A percentile compares a stretch with the other conserved stretches of the same genome.
Conservation (phyloP, 92 coral and sea anemone genomes). For the Anthopleura xanthogrammica region DNA sequence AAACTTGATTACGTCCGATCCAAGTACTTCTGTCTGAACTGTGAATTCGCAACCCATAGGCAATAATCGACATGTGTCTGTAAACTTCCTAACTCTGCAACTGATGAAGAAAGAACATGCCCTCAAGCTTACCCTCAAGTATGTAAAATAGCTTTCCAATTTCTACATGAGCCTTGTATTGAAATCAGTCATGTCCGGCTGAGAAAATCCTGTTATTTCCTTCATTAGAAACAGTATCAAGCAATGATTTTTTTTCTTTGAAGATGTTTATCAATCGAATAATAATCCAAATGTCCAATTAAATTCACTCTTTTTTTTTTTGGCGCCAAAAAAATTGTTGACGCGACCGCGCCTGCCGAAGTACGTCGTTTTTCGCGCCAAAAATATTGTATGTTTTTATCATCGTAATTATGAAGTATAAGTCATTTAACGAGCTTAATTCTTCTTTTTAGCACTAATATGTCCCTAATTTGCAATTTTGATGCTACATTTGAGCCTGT, state of each 20-base stretch:
- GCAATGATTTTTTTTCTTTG: neutral
- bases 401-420: neutral
- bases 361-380: neutral
- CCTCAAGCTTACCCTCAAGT: neutral
- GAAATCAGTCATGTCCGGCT: neutral
- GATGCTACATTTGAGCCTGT: neutral
- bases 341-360: conserved; percentile 9
- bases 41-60: neutral
- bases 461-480: neutral
- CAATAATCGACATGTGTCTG: conserved; percentile 2
- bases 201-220: neutral
- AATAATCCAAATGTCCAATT: neutral
- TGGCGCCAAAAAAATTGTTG: conserved; percentile 1
- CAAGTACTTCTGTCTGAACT: neutral
- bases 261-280: conserved; percentile 1
- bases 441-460: neutral
- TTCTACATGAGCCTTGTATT: neutral
- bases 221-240: neutral
- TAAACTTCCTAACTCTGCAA: neutral
- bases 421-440: neutral
- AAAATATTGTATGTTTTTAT: neutral
- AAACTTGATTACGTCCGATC: neutral
- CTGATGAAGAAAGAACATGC: neutral
- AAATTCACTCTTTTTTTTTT: neutral
- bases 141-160: neutral